Base-by-base conservation (phyloP, 2,888 invertebrate species). In the Xylocampa areola region DNA sequence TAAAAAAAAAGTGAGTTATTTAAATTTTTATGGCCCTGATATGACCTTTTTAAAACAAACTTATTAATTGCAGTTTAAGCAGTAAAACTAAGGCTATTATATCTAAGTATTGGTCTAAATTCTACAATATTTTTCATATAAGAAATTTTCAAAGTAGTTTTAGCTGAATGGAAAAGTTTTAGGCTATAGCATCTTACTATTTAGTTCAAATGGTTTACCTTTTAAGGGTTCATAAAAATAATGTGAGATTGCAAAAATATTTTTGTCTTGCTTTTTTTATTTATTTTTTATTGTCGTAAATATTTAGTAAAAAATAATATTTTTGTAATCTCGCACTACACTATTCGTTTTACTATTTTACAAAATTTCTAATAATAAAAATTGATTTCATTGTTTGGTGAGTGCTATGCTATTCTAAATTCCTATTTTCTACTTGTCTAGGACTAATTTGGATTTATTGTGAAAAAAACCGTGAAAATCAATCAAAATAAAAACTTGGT, bases 341-440 rank as follows among this genome's bases (percentile, higher is more conserved):
- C 36, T 21, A 14, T 45, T 16, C 25, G 11, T 63, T 13, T 39
- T 35, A 11, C 25, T 59, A 39, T 49, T 52, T 59, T 32, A 53
- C 30, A 35, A 49, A 44, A 43, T 17, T 33, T 32, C 41, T 61
- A 64, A 51, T 17, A 23, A 36, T 8, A 36, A 40, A 50, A 33
- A 14, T 25, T 11, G 4, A 30, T 37, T 21, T 0, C 36, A 41
- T 45, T 52, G 39, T 27, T 25, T 66, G 50, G 49, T 63, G 47
- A 33, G 63, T 65, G 62, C 64, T 76, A 68, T 40, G 43, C 63
- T 73, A 69, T 36, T 33, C 74, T 73, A 73, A 36, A 32, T 16
- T 55, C 70, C 73, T 73, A 73, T 51, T 7, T 0, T 16, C 74
- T 74, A 74, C 72, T 17, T 33, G 17, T 43, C 76, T 76, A 77